phyloP scores from a whole-genome alignment of 2,797 vertebrate genomes.

The Myripristis jacobus region DNA sequence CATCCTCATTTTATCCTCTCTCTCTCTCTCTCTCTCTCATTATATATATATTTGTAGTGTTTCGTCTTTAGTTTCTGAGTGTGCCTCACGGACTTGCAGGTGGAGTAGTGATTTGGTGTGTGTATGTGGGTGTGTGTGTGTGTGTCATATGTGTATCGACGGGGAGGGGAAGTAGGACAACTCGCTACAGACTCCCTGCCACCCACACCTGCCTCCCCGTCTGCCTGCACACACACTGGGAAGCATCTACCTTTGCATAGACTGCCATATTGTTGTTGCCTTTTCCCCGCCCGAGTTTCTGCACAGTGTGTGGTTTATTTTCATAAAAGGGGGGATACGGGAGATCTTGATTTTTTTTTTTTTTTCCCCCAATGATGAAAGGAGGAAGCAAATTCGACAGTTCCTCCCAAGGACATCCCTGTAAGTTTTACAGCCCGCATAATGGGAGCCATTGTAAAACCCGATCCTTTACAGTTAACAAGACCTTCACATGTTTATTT shows the following conservation, averaged over 20 bases:
- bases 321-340: not conserved
- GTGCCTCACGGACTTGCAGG: too few relatives aligned
- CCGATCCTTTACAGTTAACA: too few relatives aligned
- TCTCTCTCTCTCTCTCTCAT: too few relatives aligned
- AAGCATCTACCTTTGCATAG: slow-evolving; percentile 18
- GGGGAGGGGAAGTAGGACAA: slow-evolving; percentile 62
- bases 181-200: slow-evolving; percentile 56
- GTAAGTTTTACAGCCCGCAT: not conserved
- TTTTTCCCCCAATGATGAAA: not conserved
- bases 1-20: not conserved
- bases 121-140: slow-evolving; percentile 5
- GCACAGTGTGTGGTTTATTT: not conserved
- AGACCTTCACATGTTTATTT: too few relatives aligned
- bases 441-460: too few relatives aligned
- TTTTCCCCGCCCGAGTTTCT: not conserved
- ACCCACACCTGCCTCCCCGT: slow-evolving; percentile 67
- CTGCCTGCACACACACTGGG: slow-evolving; percentile 49
- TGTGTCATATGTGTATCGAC: slow-evolving; percentile 43
- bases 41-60: too few relatives aligned
- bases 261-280: not conserved
- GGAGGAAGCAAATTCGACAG: not conserved
- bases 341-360: too few relatives aligned
- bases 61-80: too few relatives aligned
- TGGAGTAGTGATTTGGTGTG: not conserved
- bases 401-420: not conserved